Evolutionary conservation across 2,888 invertebrate genomes (phyloP).

Genomic region (Drosophila prostipennis): DNA sequence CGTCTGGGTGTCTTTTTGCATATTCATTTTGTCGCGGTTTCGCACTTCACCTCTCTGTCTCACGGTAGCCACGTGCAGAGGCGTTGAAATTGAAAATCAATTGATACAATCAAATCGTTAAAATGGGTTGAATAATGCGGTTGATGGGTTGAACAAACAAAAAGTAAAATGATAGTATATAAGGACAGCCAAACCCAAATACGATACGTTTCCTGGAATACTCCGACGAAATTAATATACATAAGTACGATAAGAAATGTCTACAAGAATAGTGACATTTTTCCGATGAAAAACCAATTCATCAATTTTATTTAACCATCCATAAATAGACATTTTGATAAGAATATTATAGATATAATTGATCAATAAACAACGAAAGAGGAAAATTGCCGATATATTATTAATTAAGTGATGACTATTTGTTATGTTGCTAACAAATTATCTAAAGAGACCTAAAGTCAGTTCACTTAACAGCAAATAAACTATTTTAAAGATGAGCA

Average conservation of each 20-base stretch:
- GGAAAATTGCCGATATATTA: no score
- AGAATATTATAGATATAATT: not conserved
- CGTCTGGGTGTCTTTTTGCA: constrained; percentile 25
- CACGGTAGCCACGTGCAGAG: constrained; percentile 23
- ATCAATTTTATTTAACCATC: not conserved
- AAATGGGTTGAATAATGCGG: constrained; percentile 18
- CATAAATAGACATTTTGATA: not conserved
- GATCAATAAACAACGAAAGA: not conserved
- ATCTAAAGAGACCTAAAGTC: not conserved
- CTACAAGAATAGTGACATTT: not conserved
- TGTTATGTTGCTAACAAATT: no score
- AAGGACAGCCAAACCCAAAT: not conserved
- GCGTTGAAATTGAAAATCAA: constrained; percentile 35
- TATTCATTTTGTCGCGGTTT: constrained; percentile 20
- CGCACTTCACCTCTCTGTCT: no score
- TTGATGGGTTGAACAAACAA: not conserved
- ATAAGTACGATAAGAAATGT: constrained; percentile 7
- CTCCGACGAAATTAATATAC: not conserved
- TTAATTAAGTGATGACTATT: no score
- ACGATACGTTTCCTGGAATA: constrained; percentile 5
- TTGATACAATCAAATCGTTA: constrained; percentile 19
- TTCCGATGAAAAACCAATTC: not conserved
- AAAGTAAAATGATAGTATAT: not conserved
- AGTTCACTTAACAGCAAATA: not conserved
- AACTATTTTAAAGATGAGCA: not conserved